A percentile compares a stretch with the other conserved stretches of the same genome.
Conservation (phyloP, 2,797 vertebrate genomes). For the Onychomys leucogaster region DNA sequence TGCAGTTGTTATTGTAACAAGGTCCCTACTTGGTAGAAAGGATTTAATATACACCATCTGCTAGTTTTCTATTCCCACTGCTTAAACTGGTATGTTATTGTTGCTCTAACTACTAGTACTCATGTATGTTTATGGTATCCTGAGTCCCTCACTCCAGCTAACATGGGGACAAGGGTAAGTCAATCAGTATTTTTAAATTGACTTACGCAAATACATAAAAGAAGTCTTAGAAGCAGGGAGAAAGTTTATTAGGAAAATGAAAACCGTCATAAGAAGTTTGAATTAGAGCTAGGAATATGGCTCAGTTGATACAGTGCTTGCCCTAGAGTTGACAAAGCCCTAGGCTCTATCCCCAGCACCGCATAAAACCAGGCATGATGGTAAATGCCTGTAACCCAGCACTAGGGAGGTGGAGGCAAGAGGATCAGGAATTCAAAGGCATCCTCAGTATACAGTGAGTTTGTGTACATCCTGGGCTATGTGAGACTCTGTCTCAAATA, state of each 20-base stretch:
- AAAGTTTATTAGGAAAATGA: not conserved
- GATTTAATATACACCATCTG: not conserved
- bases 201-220: not conserved
- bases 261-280: not conserved
- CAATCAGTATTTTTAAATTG: not conserved
- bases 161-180: not conserved
- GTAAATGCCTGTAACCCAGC: not conserved
- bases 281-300: not conserved
- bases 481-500: not conserved
- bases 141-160: not conserved
- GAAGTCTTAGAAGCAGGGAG: not conserved
- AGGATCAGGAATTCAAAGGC: not conserved
- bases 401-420: not conserved
- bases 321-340: not conserved
- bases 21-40: not conserved
- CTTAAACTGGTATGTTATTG: not conserved
- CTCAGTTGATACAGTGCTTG: not conserved
- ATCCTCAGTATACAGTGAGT: not conserved
- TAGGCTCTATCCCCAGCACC: not conserved
- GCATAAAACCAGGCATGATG: not conserved
- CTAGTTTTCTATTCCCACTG: not conserved
- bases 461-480: not conserved
- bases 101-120: not conserved
- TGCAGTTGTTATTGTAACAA: too few species aligned
- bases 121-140: not conserved